These are phyloP conservation scores for Acromyrmex echinatior DNA, from an alignment of 1,140 invertebrate species.

Conservation along the genomic window DNA sequence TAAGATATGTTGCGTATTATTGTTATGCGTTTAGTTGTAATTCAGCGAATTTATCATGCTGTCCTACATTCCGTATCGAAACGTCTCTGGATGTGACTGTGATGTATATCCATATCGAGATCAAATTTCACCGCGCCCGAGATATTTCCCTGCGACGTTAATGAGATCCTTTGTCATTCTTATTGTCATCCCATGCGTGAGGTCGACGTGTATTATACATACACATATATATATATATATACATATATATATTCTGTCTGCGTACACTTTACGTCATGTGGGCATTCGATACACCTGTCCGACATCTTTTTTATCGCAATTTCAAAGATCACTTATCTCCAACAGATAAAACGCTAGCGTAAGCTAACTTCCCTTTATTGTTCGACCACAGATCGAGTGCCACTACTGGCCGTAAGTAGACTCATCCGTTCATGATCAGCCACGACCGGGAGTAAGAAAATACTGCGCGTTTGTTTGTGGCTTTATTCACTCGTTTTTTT, in stretches of 20 bases:
- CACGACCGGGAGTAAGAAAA: not conserved
- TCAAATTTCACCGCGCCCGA: constrained; percentile 35
- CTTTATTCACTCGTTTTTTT: constrained; percentile 14
- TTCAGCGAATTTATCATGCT: not conserved
- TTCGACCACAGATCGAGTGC: constrained; percentile 70
- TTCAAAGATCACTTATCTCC: constrained; percentile 67
- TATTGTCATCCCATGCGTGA: constrained; percentile 30
- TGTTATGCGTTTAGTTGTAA: constrained; percentile 2
- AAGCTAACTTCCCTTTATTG: constrained; percentile 72
- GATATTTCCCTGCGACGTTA: constrained; percentile 23
- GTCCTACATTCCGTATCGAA: constrained; percentile 2
- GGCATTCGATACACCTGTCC: not conserved
- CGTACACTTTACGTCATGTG: not conserved
- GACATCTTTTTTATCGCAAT: constrained; percentile 57
- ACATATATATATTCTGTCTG: not conserved
- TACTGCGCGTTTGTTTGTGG: not conserved
- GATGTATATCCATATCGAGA: constrained; percentile 46
- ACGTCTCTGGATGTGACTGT: constrained; percentile 3
- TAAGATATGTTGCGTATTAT: not conserved
- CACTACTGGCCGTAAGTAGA: constrained; percentile 71
- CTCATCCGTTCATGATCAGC: constrained; percentile 62
- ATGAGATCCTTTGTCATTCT: constrained; percentile 59
- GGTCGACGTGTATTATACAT: not conserved
- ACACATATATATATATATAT: no score
- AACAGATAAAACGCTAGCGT: constrained; percentile 67